Evolutionary conservation across 2,888 invertebrate genomes (phyloP), one percentile per base, ranked within the genome.

Genomic region (Rhabditophanes sp.): DNA sequence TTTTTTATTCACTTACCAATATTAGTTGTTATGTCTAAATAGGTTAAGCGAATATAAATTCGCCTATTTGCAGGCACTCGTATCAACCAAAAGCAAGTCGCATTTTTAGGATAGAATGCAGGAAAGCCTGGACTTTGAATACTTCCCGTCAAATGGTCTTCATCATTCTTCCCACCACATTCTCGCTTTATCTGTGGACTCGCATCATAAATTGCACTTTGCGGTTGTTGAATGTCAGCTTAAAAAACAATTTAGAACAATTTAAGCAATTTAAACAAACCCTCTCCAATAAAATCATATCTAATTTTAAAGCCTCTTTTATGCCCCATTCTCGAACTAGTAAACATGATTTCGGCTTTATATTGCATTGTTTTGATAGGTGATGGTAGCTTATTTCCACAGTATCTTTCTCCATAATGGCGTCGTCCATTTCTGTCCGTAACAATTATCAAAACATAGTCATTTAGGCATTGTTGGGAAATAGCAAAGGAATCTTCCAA

Each of bases 21-120:
- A 3, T 52, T 55, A 2, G 46, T 34, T 2, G 58, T 44, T 7
- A 69, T 56, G 30, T 69, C 65, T 2, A 69, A 45, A 29, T 68
- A 62, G n/a, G 66, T 50, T 8, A 69, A 48, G 28, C 66, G 55
- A 8, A 69, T 42, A 43, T 68, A 68, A 25, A 70, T 66, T 25
- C 67, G 55, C 38, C 65, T 64, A 20, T 56, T 42, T 22, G 60
- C 59, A 14, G 59, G 53, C 7, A 69, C 70, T 25, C 70, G 49
- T 25, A 70, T 64, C 17, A 69, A 48, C 70, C 70, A 70, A 24
- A 65, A 57, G 49, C 70, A 70, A 6, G 67, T 66, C 8, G 67
- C 48, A 24, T 67, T 65, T 16, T 53, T 58, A 0, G 67, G 65
- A 39, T 66, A 68, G 6, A 63, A 59, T 6, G 41, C 37, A 3